Percentiles rank a stretch among this genome's conserved stretches.
Evolutionary conservation across 2,888 invertebrate species (phyloP).

Genomic region (Acutogordius australiensis): DNA sequence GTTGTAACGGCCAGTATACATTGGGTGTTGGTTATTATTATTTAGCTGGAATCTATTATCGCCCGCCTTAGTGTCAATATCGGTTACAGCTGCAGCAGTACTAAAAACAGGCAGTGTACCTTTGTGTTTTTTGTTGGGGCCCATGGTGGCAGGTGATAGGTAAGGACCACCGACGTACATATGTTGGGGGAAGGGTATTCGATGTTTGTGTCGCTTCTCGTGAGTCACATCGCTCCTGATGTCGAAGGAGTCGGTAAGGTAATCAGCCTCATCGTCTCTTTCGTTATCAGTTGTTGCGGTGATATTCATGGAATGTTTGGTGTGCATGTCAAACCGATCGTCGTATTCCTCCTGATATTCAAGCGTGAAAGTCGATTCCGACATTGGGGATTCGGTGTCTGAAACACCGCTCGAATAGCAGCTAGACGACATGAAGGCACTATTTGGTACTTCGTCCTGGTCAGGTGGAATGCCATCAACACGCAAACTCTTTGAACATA

Average conservation of each 20-base stretch:
- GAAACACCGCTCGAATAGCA: no score
- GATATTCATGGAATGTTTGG: background rate
- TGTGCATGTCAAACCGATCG: background rate
- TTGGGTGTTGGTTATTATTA: background rate
- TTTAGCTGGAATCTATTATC: background rate
- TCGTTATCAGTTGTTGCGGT: background rate
- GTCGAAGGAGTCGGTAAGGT: background rate
- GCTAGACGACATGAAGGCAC: no score
- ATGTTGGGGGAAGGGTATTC: no score
- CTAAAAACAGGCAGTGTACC: no score
- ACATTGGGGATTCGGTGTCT: background rate
- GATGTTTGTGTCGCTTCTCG: background rate
- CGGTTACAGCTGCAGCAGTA: no score
- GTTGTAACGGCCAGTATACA: background rate
- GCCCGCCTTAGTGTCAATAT: no score
- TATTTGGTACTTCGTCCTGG: no score
- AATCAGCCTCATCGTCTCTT: background rate
- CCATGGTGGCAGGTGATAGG: no score
- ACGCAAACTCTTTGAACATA: no score
- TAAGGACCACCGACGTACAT: no score
- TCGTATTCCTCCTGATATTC: slow-evolving; percentile 3
- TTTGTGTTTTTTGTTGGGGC: no score
- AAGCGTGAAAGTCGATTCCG: background rate
- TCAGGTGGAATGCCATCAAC: no score
- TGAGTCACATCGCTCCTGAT: slow-evolving; percentile 1